phyloP scores from a whole-genome alignment of 1,140 invertebrate species.

The Lerema accius region DNA sequence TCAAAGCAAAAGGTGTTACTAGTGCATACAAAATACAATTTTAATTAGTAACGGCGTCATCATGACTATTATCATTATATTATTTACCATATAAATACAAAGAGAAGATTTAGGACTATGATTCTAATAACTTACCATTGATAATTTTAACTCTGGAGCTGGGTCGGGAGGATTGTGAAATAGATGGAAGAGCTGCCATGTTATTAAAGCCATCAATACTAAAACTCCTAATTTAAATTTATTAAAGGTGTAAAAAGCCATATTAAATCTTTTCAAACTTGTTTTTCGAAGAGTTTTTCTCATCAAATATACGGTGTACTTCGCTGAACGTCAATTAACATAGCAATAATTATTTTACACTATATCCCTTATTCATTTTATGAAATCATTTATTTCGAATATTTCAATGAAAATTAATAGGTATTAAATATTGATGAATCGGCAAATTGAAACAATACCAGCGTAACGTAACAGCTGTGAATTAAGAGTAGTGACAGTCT shows the following conservation, averaged over 20 bases:
- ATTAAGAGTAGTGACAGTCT: no score
- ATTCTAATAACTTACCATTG: constrained; percentile 14
- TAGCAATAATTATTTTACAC: neutral
- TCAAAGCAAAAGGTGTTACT: no score
- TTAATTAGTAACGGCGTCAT: no score
- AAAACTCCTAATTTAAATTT: constrained; percentile 70
- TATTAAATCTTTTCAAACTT: constrained; percentile 37
- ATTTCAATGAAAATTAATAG: no score
- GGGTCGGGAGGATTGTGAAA: constrained; percentile 8
- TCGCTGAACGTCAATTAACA: neutral
- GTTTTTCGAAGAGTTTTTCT: neutral
- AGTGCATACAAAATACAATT: no score
- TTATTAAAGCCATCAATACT: constrained; percentile 62
- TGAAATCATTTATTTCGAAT: no score
- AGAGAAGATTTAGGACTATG: no score
- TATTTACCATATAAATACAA: no score
- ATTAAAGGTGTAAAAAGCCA: constrained; percentile 76
- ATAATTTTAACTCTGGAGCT: constrained; percentile 11
- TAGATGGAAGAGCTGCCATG: constrained; percentile 59
- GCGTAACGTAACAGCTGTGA: neutral
- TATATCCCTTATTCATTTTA: neutral
- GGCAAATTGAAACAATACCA: neutral
- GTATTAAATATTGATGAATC: no score
- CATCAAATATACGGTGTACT: neutral
- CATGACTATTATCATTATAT: no score